Evolutionary conservation across 53 echinoderm and acorn worm genomes (phyloP).

Genomic region (Luidia sarsii): DNA sequence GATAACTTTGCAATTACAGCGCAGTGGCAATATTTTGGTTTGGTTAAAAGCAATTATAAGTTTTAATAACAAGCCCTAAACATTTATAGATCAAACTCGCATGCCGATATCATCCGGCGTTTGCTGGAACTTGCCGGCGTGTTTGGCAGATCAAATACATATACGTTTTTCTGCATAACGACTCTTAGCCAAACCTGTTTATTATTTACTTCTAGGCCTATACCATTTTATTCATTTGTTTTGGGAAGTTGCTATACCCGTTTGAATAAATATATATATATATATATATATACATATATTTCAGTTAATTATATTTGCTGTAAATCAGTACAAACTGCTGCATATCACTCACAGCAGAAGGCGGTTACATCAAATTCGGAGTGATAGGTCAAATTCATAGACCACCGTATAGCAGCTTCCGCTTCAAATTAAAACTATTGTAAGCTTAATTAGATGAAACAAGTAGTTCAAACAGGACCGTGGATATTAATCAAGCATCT

Average conservation of each 20-base stretch:
- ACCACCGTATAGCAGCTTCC: not conserved
- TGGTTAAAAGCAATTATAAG: no score
- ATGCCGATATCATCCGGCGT: conserved; percentile 4
- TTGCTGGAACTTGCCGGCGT: conserved; percentile 1
- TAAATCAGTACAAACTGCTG: conserved; percentile 39
- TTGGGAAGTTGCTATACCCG: conserved; percentile 2
- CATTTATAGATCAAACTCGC: no score
- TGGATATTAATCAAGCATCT: conserved; percentile 9
- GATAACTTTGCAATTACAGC: no score
- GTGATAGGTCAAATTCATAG: not conserved
- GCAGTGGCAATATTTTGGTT: no score
- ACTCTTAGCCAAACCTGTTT: not conserved
- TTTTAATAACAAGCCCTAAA: no score
- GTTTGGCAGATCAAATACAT: not conserved
- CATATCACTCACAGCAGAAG: conserved; percentile 22
- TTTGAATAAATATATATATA: not conserved
- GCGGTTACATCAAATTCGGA: not conserved
- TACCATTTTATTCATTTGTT: not conserved
- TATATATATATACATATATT: not conserved
- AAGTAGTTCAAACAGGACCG: not conserved
- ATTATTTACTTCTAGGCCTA: not conserved
- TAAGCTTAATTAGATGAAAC: not conserved
- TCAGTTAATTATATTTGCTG: no score
- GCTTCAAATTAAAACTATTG: not conserved
- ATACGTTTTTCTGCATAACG: not conserved